These are phyloP conservation scores for Ophiothrix spiculata DNA, from an alignment of 35 echinoderm and acorn worm genomes.

Conservation along the genomic window DNA sequence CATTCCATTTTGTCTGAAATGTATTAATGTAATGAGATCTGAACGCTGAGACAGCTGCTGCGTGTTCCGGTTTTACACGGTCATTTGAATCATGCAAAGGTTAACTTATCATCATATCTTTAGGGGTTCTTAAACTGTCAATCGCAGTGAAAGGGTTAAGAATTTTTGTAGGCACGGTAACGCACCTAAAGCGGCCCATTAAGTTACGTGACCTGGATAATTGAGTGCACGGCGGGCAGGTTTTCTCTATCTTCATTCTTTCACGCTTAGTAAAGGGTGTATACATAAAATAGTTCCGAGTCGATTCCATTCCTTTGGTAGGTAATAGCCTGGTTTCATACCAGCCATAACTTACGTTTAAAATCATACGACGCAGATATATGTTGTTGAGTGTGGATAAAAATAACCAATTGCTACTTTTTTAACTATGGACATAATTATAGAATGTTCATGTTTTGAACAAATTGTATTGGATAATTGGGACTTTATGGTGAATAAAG, in stretches of 20 bases:
- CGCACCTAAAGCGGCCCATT: background rate
- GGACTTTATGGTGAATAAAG: too few relatives aligned
- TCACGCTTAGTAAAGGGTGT: background rate
- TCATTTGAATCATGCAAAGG: too few relatives aligned
- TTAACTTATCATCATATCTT: too few relatives aligned
- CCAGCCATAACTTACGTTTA: too few relatives aligned
- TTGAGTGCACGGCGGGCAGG: background rate
- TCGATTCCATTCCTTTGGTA: background rate
- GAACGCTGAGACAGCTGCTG: background rate
- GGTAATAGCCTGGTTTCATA: background rate
- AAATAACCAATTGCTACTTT: too few relatives aligned
- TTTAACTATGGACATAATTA: too few relatives aligned
- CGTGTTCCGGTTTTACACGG: too few relatives aligned
- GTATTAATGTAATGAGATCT: background rate
- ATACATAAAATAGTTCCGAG: background rate
- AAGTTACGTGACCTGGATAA: slow-evolving; percentile 1
- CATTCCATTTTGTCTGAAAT: too few relatives aligned
- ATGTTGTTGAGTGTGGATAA: too few relatives aligned
- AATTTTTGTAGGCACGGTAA: background rate
- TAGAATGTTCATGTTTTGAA: too few relatives aligned
- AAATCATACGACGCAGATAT: too few relatives aligned
- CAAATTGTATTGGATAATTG: too few relatives aligned
- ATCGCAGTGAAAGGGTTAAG: background rate
- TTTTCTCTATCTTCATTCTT: background rate
- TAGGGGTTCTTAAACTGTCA: background rate